These are phyloP conservation scores for Dendropsophus ebraccatus DNA, from an alignment of 2,113 vertebrate species.

Conservation along the genomic window DNA sequence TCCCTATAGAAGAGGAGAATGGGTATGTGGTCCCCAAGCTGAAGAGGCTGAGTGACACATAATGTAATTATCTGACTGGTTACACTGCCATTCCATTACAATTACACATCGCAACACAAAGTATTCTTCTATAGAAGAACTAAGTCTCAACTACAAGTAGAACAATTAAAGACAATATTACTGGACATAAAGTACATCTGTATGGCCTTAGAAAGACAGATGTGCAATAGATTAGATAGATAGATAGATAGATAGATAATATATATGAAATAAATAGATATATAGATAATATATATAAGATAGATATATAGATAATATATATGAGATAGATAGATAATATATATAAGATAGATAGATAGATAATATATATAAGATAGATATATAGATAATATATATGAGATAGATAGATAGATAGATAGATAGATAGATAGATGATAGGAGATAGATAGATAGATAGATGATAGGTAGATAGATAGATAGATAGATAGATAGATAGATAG, in stretches of 20 bases:
- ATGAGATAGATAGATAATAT: too few species aligned
- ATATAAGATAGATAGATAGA: background rate
- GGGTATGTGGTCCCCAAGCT: slow-evolving; percentile 46
- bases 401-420: background rate
- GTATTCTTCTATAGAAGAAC: background rate
- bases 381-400: background rate
- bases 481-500: background rate
- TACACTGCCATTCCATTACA: slow-evolving; percentile 30
- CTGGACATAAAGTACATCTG: background rate
- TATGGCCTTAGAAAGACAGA: background rate
- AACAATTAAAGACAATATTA: background rate
- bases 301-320: background rate
- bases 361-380: background rate
- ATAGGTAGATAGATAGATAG: background rate
- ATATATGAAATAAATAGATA: background rate
- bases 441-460: background rate
- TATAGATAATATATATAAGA: background rate
- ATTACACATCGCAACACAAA: background rate
- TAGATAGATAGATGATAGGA: background rate
- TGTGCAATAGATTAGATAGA: background rate
- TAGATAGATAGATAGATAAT: background rate
- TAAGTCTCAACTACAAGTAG: background rate
- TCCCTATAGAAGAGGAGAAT: slow-evolving; percentile 36
- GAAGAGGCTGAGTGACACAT: slow-evolving; percentile 30
- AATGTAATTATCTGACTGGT: slow-evolving; percentile 42